Evolutionary conservation across 2,888 invertebrate genomes (phyloP), one percentile per base, ranked within the genome.

Genomic region (Dinocampus coccinellae): DNA sequence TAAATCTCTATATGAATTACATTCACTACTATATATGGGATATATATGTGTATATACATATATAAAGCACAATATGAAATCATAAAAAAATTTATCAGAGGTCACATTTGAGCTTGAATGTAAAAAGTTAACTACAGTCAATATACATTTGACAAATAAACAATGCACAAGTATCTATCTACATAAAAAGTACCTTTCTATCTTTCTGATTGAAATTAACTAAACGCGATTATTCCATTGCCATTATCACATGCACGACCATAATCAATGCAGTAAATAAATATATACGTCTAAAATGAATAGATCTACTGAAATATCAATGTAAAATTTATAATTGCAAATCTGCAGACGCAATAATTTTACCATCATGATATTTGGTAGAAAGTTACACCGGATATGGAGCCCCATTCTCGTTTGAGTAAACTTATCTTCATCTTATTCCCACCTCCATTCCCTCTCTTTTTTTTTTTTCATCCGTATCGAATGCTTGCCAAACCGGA

Each of bases 321-420:
- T 29, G 55, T 62, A 57, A 70, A 70, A 73, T 67, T 70, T 66
- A 76, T 75, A 73, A 73, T 70, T 73, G 72, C 68, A 66, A 73
- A 36, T 67, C 47, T 58, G 55, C 62, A 60, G 71, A 29, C 63
- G 73, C 55, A 72, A 73, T 75, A 69, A 73, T 73, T 67, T 70
- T 65, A 60, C 72, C 55, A 55, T n/a, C 16, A 53, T 7, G 13
- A 6, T 62, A 52, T 65, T 72, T 62, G 70, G 68, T 74, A 75
- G 75, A 76, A 76, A 76, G 74, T 76, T 47, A 68, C 26, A 16
- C 26, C 60, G 26, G 42, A 24, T 58, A 63, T 24, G 57, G 53
- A 20, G 29, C 67, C 60, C 33, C 58, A 42, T 47, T 47, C 20
- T 16, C n/a, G 1, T 2, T 16, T 47, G 16, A 16, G 6, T n/a